Evolutionary conservation across 2,113 vertebrate species (phyloP).

Genomic region (Cryptomyrus ogoouensis): DNA sequence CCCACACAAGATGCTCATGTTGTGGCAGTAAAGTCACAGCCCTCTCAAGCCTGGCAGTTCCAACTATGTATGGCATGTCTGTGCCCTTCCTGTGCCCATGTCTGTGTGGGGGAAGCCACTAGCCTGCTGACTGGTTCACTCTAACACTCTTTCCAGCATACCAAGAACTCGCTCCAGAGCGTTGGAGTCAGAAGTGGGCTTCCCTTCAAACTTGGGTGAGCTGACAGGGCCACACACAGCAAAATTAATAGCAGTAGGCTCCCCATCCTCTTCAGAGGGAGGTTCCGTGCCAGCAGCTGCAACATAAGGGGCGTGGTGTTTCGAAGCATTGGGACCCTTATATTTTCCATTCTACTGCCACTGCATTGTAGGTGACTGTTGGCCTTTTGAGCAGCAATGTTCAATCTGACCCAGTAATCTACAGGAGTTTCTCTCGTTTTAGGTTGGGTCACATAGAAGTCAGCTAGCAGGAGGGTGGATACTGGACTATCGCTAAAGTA

Average conservation of each 20-base stretch:
- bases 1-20: conserved; percentile 29
- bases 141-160: background rate
- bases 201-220: background rate
- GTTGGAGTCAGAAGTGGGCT: background rate
- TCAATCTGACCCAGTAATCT: background rate
- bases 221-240: background rate
- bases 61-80: background rate
- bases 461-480: background rate
- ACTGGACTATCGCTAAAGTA: background rate
- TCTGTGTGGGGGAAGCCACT: background rate
- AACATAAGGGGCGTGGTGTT: background rate
- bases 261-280: background rate
- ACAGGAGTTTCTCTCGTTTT: background rate
- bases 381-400: background rate
- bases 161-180: background rate
- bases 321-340: background rate
- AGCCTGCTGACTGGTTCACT: background rate
- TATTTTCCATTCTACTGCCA: background rate
- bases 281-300: background rate
- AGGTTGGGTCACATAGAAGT: background rate
- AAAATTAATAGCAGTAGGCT: background rate
- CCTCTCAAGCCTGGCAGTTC: conserved; percentile 10
- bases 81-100: conserved; percentile 14
- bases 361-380: background rate
- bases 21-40: conserved; percentile 22